A percentile compares a stretch with the other conserved stretches of the same genome.
Conservation (phyloP, 2,797 vertebrate species). For the Typhlichthys eigenmanni region DNA sequence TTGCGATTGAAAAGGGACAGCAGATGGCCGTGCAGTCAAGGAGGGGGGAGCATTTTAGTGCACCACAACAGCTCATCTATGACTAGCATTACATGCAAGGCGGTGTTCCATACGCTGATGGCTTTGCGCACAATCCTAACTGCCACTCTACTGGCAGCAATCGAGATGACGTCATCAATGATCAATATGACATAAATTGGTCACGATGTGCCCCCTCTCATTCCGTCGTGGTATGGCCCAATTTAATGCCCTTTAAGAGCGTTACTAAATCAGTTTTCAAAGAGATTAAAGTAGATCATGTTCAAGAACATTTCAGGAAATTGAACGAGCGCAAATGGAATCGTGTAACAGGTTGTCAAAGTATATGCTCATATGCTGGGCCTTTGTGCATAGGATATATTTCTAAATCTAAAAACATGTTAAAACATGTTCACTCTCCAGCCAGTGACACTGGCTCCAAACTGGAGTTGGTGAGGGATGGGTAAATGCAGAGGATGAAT, state of each 20-base stretch:
- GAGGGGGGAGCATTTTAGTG: conserved; percentile 20
- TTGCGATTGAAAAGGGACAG: conserved; percentile 49
- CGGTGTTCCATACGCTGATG: conserved; percentile 3
- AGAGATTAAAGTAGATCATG: too few relatives aligned
- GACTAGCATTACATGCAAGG: conserved; percentile 9
- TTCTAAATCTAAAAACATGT: too few relatives aligned
- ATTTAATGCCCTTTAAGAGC: neutral
- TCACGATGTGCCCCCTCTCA: neutral
- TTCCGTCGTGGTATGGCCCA: conserved; percentile 10
- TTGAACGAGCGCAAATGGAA: too few relatives aligned
- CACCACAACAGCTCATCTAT: neutral
- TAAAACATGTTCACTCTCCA: too few relatives aligned
- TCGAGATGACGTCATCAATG: conserved; percentile 9
- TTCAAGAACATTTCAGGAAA: too few relatives aligned
- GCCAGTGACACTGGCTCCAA: too few relatives aligned
- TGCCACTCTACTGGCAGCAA: conserved; percentile 19
- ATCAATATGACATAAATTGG: neutral
- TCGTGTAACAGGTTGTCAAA: neutral
- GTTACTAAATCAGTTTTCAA: too few relatives aligned
- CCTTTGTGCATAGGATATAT: too few relatives aligned
- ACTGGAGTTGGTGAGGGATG: too few relatives aligned
- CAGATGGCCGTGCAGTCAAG: conserved; percentile 56
- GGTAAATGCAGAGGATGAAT: too few relatives aligned
- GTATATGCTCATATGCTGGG: too few relatives aligned
- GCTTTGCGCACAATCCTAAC: conserved; percentile 25